Evolutionary conservation across 1,140 invertebrate species (phyloP).

Genomic region (Nautilus pompilius): DNA sequence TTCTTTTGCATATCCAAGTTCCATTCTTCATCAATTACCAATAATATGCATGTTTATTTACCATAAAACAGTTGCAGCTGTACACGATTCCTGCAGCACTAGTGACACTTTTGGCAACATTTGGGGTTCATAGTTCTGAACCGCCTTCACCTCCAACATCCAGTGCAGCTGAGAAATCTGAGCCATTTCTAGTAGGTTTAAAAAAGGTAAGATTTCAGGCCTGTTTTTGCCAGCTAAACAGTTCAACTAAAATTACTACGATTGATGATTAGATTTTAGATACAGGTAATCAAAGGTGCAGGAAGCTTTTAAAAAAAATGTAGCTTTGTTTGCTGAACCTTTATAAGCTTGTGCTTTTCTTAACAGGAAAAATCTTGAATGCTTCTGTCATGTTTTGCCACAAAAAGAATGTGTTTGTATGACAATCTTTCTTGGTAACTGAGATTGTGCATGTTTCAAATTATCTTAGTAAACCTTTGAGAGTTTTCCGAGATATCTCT

Average conservation of each 20-base stretch:
- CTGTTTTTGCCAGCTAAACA: not conserved
- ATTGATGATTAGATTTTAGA: too few relatives aligned
- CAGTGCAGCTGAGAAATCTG: slow-evolving; percentile 49
- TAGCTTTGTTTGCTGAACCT: not conserved
- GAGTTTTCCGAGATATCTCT: too few relatives aligned
- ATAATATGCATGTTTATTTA: not conserved
- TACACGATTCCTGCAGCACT: slow-evolving; percentile 33
- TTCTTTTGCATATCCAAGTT: too few relatives aligned
- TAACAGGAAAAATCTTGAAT: too few relatives aligned
- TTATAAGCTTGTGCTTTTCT: not conserved
- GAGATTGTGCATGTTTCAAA: too few relatives aligned
- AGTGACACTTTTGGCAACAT: slow-evolving; percentile 39
- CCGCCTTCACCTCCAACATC: slow-evolving; percentile 51
- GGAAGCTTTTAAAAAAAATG: too few relatives aligned
- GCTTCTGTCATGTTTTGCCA: too few relatives aligned
- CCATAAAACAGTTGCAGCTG: slow-evolving; percentile 33
- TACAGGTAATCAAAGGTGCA: too few relatives aligned
- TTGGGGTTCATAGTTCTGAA: slow-evolving; percentile 43
- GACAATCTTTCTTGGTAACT: too few relatives aligned
- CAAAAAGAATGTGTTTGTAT: too few relatives aligned
- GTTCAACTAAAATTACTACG: not conserved
- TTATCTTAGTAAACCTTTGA: too few relatives aligned
- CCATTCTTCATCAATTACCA: too few relatives aligned
- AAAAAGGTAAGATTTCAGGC: slow-evolving; percentile 42
- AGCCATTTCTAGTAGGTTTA: slow-evolving; percentile 45